Percentiles rank a stretch among this genome's conserved stretches.
Evolutionary conservation across 2,113 vertebrate genomes (phyloP).

Genomic region (Sceloporus undulatus): DNA sequence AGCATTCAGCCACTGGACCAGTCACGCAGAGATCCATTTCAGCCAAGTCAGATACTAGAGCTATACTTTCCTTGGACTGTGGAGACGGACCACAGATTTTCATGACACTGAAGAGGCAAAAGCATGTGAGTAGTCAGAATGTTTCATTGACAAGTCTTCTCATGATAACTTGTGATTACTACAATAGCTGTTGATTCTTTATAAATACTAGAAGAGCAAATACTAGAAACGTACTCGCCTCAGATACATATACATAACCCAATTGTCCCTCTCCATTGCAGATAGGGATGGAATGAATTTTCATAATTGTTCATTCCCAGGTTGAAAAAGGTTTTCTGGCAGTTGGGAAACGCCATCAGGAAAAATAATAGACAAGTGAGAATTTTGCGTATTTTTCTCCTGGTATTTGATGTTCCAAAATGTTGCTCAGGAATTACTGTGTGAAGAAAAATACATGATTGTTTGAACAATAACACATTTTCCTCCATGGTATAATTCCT

Average conservation of each 20-base stretch:
- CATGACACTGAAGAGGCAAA: background rate
- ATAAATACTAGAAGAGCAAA: background rate
- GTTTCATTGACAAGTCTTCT: constrained; percentile 7
- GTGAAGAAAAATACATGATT: no score
- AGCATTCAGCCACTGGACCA: background rate
- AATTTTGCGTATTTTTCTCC: no score
- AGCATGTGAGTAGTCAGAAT: background rate
- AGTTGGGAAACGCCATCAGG: no score
- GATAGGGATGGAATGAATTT: no score
- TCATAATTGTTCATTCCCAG: no score
- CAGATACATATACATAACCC: background rate
- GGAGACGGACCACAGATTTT: background rate
- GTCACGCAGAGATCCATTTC: no score
- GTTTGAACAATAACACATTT: background rate
- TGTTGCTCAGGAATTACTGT: no score
- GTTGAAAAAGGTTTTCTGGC: no score
- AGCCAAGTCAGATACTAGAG: background rate
- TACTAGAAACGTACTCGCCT: background rate
- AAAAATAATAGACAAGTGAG: no score
- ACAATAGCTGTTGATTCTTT: background rate
- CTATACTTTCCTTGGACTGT: background rate
- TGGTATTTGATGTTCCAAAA: no score
- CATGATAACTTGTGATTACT: constrained; percentile 8
- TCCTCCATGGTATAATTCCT: no score
- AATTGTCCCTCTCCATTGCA: background rate